phyloP scores from a whole-genome alignment of 2,888 invertebrate species.

The Phymatocera aterrima region DNA sequence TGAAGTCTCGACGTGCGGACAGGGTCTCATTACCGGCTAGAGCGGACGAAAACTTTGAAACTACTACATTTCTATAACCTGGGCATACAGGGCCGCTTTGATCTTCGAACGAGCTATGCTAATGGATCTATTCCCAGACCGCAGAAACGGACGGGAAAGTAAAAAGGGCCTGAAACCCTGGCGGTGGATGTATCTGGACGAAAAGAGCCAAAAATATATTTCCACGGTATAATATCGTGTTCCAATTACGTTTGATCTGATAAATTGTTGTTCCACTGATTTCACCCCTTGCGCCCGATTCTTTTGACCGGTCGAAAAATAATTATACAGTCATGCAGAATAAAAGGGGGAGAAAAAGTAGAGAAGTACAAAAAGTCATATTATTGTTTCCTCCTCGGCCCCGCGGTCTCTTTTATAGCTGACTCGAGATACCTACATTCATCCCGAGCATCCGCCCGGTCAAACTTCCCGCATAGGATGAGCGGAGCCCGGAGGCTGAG shows the following conservation, averaged over 20 bases:
- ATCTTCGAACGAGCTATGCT: slow-evolving; percentile 39
- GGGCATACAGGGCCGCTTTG: slow-evolving; percentile 12
- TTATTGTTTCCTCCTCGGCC: neutral
- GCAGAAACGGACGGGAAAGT: neutral
- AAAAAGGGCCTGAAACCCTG: neutral
- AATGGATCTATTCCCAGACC: slow-evolving; percentile 42
- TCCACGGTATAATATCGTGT: no score
- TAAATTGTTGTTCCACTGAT: no score
- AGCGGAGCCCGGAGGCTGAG: slow-evolving; percentile 26
- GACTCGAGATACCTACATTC: slow-evolving; percentile 32
- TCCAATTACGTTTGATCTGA: no score
- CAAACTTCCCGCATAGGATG: slow-evolving; percentile 17
- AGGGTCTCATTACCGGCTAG: slow-evolving; percentile 35
- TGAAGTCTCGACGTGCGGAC: slow-evolving; percentile 3
- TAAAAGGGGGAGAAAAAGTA: neutral
- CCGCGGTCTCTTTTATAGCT: slow-evolving; percentile 12
- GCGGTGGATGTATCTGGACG: neutral
- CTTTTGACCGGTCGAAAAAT: no score
- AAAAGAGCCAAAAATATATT: no score
- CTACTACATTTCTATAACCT: slow-evolving; percentile 30
- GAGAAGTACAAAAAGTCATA: neutral
- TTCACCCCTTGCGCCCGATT: no score
- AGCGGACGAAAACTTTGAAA: slow-evolving; percentile 18
- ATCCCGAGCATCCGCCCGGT: slow-evolving; percentile 12
- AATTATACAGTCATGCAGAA: neutral